Evolutionary conservation across 2,888 invertebrate species (phyloP).

Genomic region (Drosophila tanythrix): DNA sequence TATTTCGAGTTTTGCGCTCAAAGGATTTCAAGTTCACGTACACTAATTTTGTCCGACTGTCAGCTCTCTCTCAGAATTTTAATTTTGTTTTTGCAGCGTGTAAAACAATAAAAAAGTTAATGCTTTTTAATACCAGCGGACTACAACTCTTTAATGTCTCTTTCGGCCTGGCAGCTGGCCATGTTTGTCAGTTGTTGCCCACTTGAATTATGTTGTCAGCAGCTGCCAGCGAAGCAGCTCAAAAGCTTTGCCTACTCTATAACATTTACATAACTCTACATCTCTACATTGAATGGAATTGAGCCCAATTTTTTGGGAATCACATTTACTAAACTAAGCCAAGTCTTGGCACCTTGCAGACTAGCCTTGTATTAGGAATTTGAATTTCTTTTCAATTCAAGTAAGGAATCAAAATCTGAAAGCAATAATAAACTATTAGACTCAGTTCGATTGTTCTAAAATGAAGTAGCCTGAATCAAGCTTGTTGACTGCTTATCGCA

Average conservation of each 20-base stretch:
- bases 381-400: not conserved
- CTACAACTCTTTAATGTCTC: conserved; percentile 75
- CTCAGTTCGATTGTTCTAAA: not conserved
- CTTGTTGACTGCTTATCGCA: not conserved
- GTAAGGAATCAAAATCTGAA: not conserved
- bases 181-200: conserved; percentile 41
- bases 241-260: conserved; percentile 34
- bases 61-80: conserved; percentile 7
- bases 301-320: not conserved
- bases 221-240: conserved; percentile 67
- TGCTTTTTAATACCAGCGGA: conserved; percentile 60
- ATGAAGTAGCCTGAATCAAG: not conserved
- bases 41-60: conserved; percentile 58
- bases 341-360: conserved; percentile 30
- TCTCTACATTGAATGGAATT: conserved; percentile 5
- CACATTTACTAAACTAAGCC: not conserved
- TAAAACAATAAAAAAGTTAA: conserved; percentile 67
- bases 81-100: conserved; percentile 37
- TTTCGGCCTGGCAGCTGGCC: conserved; percentile 44
- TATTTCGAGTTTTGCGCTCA: conserved; percentile 73
- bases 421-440: not conserved
- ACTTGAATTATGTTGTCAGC: conserved; percentile 82
- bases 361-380: accelerated
- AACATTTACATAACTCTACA: not conserved
- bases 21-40: conserved; percentile 80